Evolutionary conservation across 1,140 invertebrate species (phyloP), one percentile per base, ranked within the genome.

Genomic region (Drosophila baimaii): DNA sequence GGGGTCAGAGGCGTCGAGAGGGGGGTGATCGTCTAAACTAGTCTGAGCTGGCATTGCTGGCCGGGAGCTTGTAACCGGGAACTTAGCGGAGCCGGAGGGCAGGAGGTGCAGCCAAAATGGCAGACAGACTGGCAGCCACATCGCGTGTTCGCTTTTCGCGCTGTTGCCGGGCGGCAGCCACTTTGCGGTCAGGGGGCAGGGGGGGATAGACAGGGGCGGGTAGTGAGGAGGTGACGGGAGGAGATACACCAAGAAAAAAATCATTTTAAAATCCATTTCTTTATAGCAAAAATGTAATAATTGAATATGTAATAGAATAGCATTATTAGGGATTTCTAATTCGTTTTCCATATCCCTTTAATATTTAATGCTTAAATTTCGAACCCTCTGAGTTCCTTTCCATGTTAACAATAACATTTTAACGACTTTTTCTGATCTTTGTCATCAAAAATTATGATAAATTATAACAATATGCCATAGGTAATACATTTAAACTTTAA

Each of bases 141-240:
- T 79, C 83, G 83, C 79, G 79, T 85, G 81, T 85, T 84, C 66
- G 77, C 77, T 84, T 83, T 84, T 75, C 70, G 80, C 44, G 62
- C 79, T 86, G 79, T 88, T 88, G 83, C 83, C 75, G 83, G 84
- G 84, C 84, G 83, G 83, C 76, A 88, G 79, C 63, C 55, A 65
- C 59, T 54, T 54, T 58, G 54, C 43, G 43, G 63, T 56, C 37
- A 51, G 29, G 46, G 49, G 46, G 21, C n/a, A 15, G 23, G 39
- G 27, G 59, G 54, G 21, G 15, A 35, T 54, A 54, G 51, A 35
- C 29, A 35, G 39, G 15, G 27, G 43, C 12, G 13, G 37, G 15
- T 33, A 25, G 7, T n/a, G 5, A 23, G 3, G 55, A 56, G 39
- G 25, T 17, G 25, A 8, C 3, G 57, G n/a, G 21, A 33, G 15